Percentiles rank a stretch among this genome's conserved stretches.
Evolutionary conservation across 2,797 vertebrate genomes (phyloP).

Genomic region (Eleutherodactylus coqui): DNA sequence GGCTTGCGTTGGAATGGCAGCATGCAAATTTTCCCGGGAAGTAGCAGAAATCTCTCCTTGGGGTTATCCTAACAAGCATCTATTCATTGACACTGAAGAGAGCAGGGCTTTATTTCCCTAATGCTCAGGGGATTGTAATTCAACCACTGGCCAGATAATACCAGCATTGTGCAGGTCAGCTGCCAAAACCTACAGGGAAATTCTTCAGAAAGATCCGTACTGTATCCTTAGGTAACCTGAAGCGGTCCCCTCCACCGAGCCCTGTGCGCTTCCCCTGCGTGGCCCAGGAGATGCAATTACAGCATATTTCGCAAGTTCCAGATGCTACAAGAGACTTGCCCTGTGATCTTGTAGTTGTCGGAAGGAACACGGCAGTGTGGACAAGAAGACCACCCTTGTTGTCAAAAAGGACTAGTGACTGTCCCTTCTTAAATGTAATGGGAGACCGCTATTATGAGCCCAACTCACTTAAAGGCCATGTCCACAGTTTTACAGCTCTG

Average conservation of each 20-base stretch:
- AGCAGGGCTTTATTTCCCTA: constrained; percentile 59
- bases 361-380: constrained; percentile 61
- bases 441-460: too few relatives aligned
- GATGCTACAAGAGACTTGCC: constrained; percentile 71
- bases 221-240: constrained; percentile 75
- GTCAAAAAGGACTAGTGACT: constrained; percentile 50
- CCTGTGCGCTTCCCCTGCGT: constrained; percentile 43
- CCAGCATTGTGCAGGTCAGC: constrained; percentile 70
- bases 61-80: constrained; percentile 61
- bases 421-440: not conserved
- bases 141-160: constrained; percentile 68
- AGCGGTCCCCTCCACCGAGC: constrained; percentile 64
- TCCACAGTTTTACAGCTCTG: not conserved
- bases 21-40: constrained; percentile 42
- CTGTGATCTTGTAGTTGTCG: constrained; percentile 68
- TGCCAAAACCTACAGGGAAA: constrained; percentile 69
- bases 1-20: not conserved
- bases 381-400: constrained; percentile 68
- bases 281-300: constrained; percentile 72
- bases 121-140: constrained; percentile 65
- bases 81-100: constrained; percentile 63
- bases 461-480: not conserved
- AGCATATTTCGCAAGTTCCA: constrained; percentile 70
- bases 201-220: constrained; percentile 71
- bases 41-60: constrained; percentile 42